Evolutionary conservation across 2,888 invertebrate species (phyloP).

Genomic region (Pristionchus arcanus): DNA sequence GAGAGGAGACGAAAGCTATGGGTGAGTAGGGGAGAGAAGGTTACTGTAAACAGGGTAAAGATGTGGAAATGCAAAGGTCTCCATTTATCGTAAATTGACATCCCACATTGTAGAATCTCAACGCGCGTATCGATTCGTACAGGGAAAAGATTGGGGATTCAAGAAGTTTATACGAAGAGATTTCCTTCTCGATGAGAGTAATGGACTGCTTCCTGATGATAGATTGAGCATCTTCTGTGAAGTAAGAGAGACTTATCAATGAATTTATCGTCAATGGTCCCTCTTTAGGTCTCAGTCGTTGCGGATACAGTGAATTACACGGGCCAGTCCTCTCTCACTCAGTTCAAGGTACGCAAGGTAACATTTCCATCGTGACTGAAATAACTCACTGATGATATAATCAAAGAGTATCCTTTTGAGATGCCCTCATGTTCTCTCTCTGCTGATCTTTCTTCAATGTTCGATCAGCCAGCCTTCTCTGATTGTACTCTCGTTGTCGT

Average conservation of each 20-base stretch:
- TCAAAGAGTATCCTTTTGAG: conserved; percentile 85
- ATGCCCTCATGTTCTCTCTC: conserved; percentile 88
- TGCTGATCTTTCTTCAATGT: conserved; percentile 94
- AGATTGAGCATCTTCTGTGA: conserved; percentile 95
- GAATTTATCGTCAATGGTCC: background rate
- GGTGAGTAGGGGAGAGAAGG: conserved; percentile 82
- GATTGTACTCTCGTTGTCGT: conserved; percentile 91
- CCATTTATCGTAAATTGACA: background rate
- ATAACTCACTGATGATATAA: background rate
- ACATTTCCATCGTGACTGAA: background rate
- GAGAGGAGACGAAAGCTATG: conserved; percentile 99
- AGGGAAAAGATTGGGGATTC: conserved; percentile 99
- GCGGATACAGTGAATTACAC: conserved; percentile 99
- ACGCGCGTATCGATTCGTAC: conserved; percentile 98
- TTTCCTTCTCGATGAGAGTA: conserved; percentile 98
- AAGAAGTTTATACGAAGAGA: conserved; percentile 99
- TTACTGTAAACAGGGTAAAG: background rate
- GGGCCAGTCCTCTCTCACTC: conserved; percentile 86
- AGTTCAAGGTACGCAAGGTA: conserved; percentile 64
- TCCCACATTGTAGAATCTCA: conserved; percentile 85
- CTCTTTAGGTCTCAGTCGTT: conserved; percentile 88
- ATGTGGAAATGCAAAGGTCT: background rate
- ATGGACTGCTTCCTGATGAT: conserved; percentile 97
- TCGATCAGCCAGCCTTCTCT: conserved; percentile 97
- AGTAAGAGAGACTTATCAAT: conserved; percentile 84